Conservation (phyloP, 2,113 vertebrate species). For the Sprattus sprattus region DNA sequence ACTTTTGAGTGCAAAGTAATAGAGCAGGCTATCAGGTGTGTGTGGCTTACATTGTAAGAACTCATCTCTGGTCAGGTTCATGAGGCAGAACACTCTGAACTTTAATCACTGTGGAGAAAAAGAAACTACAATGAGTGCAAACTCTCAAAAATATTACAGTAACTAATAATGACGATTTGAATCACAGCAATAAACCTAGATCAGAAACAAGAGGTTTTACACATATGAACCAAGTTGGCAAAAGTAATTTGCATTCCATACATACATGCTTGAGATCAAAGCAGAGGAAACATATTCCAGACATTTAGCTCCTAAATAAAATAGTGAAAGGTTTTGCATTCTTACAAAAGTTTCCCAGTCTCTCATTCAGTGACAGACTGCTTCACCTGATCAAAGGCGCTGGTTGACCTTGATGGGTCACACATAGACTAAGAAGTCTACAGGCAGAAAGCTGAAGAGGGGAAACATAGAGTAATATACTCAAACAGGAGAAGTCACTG, state of each 20-base stretch:
- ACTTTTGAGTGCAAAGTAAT: too few relatives aligned
- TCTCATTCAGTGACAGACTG: slow-evolving; percentile 17
- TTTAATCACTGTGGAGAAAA: background rate
- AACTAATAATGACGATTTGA: too few relatives aligned
- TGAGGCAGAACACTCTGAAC: slow-evolving; percentile 2
- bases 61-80: background rate
- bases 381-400: slow-evolving; percentile 7
- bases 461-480: background rate
- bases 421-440: background rate
- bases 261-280: too few relatives aligned
- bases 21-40: background rate
- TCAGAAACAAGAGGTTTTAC: too few relatives aligned
- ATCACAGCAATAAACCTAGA: too few relatives aligned
- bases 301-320: too few relatives aligned
- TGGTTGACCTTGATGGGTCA: background rate
- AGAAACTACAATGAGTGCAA: background rate
- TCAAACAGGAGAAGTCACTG: background rate
- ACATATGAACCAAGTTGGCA: too few relatives aligned
- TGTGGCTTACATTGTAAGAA: background rate
- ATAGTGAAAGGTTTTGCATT: background rate
- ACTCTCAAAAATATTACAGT: background rate
- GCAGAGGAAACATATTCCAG: too few relatives aligned
- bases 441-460: background rate
- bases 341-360: background rate
- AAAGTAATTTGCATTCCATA: too few relatives aligned